Conservation (phyloP, 2,113 vertebrate genomes). For the Boulengeromyrus knoepffleri region DNA sequence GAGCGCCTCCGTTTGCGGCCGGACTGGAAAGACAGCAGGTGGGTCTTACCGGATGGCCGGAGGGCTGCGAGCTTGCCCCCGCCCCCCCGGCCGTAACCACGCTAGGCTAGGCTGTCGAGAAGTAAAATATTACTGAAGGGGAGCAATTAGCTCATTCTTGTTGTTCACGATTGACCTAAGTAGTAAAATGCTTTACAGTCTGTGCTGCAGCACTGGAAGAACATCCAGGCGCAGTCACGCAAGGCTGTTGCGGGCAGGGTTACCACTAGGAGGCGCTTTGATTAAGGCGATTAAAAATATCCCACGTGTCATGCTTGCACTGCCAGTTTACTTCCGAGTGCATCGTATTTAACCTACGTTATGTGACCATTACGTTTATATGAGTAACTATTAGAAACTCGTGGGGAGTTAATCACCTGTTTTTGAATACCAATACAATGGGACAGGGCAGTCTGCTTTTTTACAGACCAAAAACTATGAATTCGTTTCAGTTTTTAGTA, state of each 20-base stretch:
- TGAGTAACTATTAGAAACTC: not conserved
- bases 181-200: not conserved
- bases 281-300: not conserved
- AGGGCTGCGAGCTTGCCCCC: not conserved
- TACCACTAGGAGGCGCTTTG: not conserved
- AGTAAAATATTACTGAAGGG: not conserved
- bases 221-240: not conserved
- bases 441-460: not conserved
- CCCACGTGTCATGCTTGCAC: not conserved
- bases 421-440: not conserved
- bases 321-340: not conserved
- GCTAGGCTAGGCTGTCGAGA: not conserved
- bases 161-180: not conserved
- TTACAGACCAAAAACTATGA: not conserved
- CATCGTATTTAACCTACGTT: not conserved
- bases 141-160: not conserved
- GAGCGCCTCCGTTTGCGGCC: not conserved
- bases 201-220: not conserved
- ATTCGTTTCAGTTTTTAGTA: not conserved
- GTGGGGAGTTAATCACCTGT: not conserved
- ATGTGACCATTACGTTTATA: not conserved
- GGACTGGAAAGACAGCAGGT: not conserved
- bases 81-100: not conserved
- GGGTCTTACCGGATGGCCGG: not conserved
- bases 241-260: not conserved